Conservation (phyloP, 2,888 invertebrate genomes). For the Melinopterus prodromus region DNA sequence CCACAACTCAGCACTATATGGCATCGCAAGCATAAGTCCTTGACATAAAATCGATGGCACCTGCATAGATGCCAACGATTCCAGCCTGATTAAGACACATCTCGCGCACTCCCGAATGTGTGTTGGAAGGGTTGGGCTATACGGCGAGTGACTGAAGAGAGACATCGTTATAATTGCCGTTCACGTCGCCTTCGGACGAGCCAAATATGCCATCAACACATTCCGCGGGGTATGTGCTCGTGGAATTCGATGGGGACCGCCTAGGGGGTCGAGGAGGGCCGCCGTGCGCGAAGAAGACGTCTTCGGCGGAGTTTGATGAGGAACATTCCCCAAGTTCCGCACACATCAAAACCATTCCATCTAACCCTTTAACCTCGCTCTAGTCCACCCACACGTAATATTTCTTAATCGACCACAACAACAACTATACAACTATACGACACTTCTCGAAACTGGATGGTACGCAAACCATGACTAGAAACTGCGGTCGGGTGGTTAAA, state of each 20-base stretch:
- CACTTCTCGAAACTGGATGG: not conserved
- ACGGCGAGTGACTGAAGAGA: conserved; percentile 41
- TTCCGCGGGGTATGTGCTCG: conserved; percentile 54
- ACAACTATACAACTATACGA: not conserved
- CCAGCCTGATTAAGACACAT: not conserved
- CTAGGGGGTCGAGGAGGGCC: conserved; percentile 24
- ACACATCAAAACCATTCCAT: conserved; percentile 56
- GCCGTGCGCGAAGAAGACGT: conserved; percentile 53
- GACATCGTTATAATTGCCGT: conserved; percentile 32
- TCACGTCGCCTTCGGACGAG: conserved; percentile 48
- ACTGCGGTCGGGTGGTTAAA: not conserved
- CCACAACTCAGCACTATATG: too few species aligned
- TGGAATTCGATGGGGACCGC: conserved; percentile 51
- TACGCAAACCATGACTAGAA: not conserved
- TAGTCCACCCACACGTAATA: not conserved
- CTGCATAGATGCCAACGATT: not conserved
- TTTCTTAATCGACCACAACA: not conserved
- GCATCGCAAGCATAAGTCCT: not conserved
- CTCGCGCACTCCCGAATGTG: not conserved
- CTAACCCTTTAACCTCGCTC: conserved; percentile 50
- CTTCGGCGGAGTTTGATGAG: conserved; percentile 48
- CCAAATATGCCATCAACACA: conserved; percentile 59
- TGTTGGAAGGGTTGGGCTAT: not conserved
- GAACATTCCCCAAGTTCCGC: conserved; percentile 58
- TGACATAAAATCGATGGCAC: not conserved